Percentiles rank a stretch among this genome's conserved stretches.
Evolutionary conservation across 2,888 invertebrate genomes (phyloP).

Genomic region (Synergus itoensis): DNA sequence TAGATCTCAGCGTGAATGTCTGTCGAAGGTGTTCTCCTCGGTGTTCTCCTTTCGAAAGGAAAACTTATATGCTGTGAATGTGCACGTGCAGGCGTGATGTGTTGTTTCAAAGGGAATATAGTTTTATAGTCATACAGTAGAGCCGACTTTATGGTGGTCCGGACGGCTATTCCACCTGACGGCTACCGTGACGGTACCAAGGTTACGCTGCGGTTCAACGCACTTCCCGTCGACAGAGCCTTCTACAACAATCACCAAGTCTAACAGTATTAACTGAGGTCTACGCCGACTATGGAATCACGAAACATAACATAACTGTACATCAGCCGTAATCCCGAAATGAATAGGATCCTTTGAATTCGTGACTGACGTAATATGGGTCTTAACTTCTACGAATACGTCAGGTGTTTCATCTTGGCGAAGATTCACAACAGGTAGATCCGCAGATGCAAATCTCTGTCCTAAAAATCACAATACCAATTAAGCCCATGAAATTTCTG

Average conservation of each 20-base stretch:
- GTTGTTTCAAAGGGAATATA: slow-evolving; percentile 24
- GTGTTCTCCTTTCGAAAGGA: slow-evolving; percentile 40
- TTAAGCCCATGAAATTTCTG: too few relatives aligned
- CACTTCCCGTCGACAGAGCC: slow-evolving; percentile 68
- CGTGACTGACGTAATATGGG: neutral
- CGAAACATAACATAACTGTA: slow-evolving; percentile 30
- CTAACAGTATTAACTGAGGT: slow-evolving; percentile 18
- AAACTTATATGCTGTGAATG: neutral
- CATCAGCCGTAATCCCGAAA: slow-evolving; percentile 9
- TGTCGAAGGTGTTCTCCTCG: slow-evolving; percentile 34
- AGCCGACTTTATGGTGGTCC: neutral
- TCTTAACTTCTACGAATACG: neutral
- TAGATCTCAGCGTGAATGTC: neutral
- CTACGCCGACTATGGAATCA: neutral
- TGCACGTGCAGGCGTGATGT: slow-evolving; percentile 26
- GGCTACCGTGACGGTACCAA: slow-evolving; percentile 74
- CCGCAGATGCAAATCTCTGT: neutral
- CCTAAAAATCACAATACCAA: neutral
- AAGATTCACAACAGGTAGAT: neutral
- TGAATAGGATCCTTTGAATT: slow-evolving; percentile 16
- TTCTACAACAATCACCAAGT: slow-evolving; percentile 45
- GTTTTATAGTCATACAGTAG: neutral
- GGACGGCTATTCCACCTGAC: slow-evolving; percentile 70
- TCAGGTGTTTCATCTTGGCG: slow-evolving; percentile 21
- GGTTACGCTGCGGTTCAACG: slow-evolving; percentile 74